Evolutionary conservation across 2,888 invertebrate genomes (phyloP).

Genomic region (Autographa gamma): DNA sequence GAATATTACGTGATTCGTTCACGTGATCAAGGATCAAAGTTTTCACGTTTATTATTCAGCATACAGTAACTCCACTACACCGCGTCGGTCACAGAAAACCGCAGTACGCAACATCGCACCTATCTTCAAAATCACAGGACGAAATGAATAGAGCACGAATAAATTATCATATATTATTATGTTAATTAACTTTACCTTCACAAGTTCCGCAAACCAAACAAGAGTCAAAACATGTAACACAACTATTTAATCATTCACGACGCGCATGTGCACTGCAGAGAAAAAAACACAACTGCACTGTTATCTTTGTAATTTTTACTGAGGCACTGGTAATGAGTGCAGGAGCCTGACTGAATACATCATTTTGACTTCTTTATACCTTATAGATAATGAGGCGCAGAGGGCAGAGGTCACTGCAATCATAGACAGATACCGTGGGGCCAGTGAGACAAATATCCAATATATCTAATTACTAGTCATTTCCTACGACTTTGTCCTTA

Average conservation of each 20-base stretch:
- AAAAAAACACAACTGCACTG: slow-evolving; percentile 33
- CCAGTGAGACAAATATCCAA: slow-evolving; percentile 79
- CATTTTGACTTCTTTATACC: slow-evolving; percentile 84
- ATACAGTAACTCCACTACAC: not conserved
- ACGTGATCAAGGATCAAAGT: not conserved
- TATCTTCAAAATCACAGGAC: slow-evolving; percentile 9
- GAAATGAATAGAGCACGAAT: slow-evolving; percentile 18
- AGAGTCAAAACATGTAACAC: slow-evolving; percentile 28
- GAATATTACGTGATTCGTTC: slow-evolving; percentile 25
- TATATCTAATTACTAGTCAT: slow-evolving; percentile 67
- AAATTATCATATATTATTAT: slow-evolving; percentile 28
- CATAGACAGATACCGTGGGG: slow-evolving; percentile 80
- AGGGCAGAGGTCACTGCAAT: slow-evolving; percentile 86
- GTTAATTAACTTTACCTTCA: slow-evolving; percentile 50
- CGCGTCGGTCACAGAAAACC: not conserved
- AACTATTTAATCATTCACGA: slow-evolving; percentile 40
- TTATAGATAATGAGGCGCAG: slow-evolving; percentile 79
- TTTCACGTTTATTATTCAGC: not conserved
- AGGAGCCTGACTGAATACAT: slow-evolving; percentile 75
- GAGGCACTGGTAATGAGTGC: slow-evolving; percentile 64
- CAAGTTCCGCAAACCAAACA: slow-evolving; percentile 33
- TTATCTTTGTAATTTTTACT: slow-evolving; percentile 64
- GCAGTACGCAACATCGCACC: not conserved
- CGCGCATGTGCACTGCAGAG: slow-evolving; percentile 29
- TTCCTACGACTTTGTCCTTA: slow-evolving; percentile 48